phyloP scores from a whole-genome alignment of 2,888 invertebrate genomes.

The Fissipunctia ypsillon region DNA sequence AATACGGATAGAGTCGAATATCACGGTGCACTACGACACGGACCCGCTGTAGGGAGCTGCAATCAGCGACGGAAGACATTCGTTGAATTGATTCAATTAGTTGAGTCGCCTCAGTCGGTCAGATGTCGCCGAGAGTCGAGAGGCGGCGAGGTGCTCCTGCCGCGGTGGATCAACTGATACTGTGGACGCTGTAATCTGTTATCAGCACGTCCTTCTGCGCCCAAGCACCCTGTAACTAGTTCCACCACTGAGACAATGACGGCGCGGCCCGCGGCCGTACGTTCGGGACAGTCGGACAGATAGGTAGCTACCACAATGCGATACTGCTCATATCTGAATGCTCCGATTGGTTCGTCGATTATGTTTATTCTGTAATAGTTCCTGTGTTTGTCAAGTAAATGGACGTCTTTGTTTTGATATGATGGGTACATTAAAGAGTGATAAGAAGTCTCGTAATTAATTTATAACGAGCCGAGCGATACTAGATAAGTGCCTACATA shows the following conservation, averaged over 20 bases:
- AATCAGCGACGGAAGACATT: conserved; percentile 84
- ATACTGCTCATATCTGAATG: conserved; percentile 80
- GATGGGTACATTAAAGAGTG: conserved; percentile 53
- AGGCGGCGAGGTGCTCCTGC: conserved; percentile 77
- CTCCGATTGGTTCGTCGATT: conserved; percentile 83
- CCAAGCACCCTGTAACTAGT: conserved; percentile 77
- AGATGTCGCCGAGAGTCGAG: conserved; percentile 62
- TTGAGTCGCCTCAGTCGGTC: conserved; percentile 60
- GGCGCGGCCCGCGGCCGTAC: conserved; percentile 72
- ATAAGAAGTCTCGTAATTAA: conserved; percentile 65
- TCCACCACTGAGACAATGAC: conserved; percentile 80
- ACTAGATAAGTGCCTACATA: conserved; percentile 55
- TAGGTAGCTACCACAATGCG: conserved; percentile 71
- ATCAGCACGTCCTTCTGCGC: conserved; percentile 80
- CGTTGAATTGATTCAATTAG: conserved; percentile 87
- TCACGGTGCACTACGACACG: conserved; percentile 53
- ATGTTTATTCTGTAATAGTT: conserved; percentile 79
- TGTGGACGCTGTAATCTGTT: conserved; percentile 86
- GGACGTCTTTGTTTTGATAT: conserved; percentile 79
- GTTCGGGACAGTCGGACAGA: conserved; percentile 78
- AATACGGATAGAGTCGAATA: conserved; percentile 50
- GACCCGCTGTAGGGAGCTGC: conserved; percentile 67
- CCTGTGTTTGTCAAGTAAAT: conserved; percentile 76
- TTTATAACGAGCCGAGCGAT: conserved; percentile 59
- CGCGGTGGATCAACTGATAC: conserved; percentile 84